Percentiles rank a stretch among this genome's conserved stretches.
phyloP scores from a whole-genome alignment of 35 echinoderm and acorn worm species.

The Heliocidaris tuberculata region DNA sequence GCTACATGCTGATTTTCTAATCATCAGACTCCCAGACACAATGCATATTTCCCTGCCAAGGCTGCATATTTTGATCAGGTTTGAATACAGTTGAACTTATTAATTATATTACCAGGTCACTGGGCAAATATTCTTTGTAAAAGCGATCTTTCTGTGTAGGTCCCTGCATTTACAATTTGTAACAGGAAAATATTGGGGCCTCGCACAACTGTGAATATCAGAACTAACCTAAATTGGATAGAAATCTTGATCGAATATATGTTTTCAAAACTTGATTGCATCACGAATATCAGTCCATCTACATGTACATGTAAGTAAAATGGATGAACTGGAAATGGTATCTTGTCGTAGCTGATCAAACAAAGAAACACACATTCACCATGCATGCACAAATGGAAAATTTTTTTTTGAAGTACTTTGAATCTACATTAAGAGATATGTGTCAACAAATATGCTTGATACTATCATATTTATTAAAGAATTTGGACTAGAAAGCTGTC shows the following conservation, averaged over 20 bases:
- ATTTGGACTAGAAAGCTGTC: neutral
- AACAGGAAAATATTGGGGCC: neutral
- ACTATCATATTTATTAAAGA: neutral
- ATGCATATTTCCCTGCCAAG: neutral
- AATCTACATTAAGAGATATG: too few species aligned
- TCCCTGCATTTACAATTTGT: neutral
- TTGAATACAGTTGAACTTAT: neutral
- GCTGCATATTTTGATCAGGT: neutral
- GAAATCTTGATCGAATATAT: neutral
- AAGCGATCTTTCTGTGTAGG: neutral
- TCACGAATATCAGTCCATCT: too few species aligned
- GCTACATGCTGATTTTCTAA: conserved; percentile 1
- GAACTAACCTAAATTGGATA: neutral
- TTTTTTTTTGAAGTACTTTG: too few species aligned
- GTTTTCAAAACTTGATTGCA: too few species aligned
- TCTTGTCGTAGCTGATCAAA: too few species aligned
- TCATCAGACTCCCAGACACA: neutral
- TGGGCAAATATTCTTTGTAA: neutral
- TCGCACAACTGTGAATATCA: neutral
- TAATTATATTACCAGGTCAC: neutral
- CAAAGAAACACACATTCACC: too few species aligned
- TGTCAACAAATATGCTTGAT: too few species aligned
- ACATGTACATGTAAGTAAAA: too few species aligned
- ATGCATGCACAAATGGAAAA: neutral
- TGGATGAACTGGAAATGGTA: too few species aligned